Conservation (phyloP, 35 echinoderm and acorn worm genomes). For the Nesometra sesokonis region DNA sequence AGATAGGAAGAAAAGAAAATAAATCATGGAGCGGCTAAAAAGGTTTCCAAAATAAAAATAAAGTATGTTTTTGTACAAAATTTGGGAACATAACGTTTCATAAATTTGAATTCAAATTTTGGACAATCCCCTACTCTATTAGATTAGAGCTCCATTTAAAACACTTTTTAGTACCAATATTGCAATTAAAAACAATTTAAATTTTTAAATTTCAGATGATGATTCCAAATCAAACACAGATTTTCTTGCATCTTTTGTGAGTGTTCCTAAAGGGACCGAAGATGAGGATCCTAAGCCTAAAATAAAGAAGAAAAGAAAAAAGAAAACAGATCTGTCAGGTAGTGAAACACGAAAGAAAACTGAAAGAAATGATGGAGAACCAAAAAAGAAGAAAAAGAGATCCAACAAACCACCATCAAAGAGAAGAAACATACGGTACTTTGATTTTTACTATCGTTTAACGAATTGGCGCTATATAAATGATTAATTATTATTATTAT, state of each 20-base stretch:
- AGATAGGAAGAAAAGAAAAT: too few species aligned
- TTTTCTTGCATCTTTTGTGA: background rate
- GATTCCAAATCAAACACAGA: background rate
- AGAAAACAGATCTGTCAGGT: background rate
- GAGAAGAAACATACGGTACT: conserved; percentile 12
- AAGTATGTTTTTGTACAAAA: too few species aligned
- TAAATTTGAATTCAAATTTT: too few species aligned
- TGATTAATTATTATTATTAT: too few species aligned
- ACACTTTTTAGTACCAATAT: background rate
- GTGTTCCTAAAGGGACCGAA: background rate
- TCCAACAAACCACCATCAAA: background rate
- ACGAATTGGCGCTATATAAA: too few species aligned
- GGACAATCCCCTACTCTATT: too few species aligned
- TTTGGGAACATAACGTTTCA: too few species aligned
- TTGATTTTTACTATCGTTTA: too few species aligned
- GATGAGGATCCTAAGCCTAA: background rate
- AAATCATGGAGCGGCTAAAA: too few species aligned
- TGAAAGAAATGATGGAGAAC: background rate
- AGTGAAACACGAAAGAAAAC: background rate
- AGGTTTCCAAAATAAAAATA: too few species aligned
- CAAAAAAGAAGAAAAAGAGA: background rate
- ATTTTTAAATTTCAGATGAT: background rate
- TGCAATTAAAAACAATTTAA: background rate
- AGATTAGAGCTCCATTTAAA: background rate
- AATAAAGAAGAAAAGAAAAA: background rate